phyloP scores from a whole-genome alignment of 2,113 vertebrate species.

The Heliornis fulica region DNA sequence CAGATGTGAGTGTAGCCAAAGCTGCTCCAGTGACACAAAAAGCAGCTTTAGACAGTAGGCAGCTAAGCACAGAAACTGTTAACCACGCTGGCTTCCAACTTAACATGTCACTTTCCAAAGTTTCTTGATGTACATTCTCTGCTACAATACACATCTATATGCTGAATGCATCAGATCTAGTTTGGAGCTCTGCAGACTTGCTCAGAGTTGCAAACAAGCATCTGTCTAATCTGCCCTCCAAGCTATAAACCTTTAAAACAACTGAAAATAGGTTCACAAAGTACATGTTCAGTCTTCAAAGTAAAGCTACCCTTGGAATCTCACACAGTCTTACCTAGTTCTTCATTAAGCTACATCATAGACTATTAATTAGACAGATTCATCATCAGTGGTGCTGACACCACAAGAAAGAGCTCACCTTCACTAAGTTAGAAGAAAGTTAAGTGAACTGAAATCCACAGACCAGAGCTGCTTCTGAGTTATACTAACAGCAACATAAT shows the following conservation, averaged over 20 bases:
- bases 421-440: background rate
- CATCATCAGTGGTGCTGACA: background rate
- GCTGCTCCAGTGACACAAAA: background rate
- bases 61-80: slow-evolving; percentile 8
- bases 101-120: background rate
- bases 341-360: background rate
- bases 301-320: background rate
- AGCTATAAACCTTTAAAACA: background rate
- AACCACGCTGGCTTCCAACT: slow-evolving; percentile 67
- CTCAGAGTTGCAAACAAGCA: background rate
- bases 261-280: background rate
- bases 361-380: background rate
- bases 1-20: background rate
- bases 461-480: background rate
- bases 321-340: background rate
- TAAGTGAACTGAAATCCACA: background rate
- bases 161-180: background rate
- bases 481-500: background rate
- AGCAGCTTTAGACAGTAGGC: background rate
- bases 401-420: background rate
- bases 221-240: background rate
- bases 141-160: background rate
- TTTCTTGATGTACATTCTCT: background rate
- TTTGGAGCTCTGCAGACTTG: background rate
- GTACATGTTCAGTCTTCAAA: background rate